Evolutionary conservation across 2,888 invertebrate genomes (phyloP).

Genomic region (Alcis repandata): DNA sequence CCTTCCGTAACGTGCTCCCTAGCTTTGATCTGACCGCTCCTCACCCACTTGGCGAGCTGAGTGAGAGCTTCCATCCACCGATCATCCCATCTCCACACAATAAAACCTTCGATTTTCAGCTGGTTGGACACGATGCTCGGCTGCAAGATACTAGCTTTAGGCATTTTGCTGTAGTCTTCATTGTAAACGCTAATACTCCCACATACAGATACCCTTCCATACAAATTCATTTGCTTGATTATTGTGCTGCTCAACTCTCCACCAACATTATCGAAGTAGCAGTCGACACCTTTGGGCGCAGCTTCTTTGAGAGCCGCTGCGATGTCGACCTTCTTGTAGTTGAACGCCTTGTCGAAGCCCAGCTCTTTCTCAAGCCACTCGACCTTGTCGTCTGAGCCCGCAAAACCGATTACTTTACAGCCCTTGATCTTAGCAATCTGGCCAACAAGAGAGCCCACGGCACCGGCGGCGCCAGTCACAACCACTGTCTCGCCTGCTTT

Average conservation of each 20-base stretch:
- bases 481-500: slow-evolving; percentile 90
- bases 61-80: slow-evolving; percentile 86
- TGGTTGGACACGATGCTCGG: slow-evolving; percentile 51
- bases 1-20: slow-evolving; percentile 89
- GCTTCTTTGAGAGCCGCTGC: slow-evolving; percentile 84
- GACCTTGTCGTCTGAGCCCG: slow-evolving; percentile 90
- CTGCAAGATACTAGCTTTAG: slow-evolving; percentile 17
- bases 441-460: slow-evolving; percentile 91
- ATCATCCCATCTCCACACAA: slow-evolving; percentile 77
- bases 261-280: slow-evolving; percentile 92
- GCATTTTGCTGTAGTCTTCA: slow-evolving; percentile 51
- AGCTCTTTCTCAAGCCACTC: slow-evolving; percentile 88
- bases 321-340: slow-evolving; percentile 90
- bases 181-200: slow-evolving; percentile 88
- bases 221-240: slow-evolving; percentile 85
- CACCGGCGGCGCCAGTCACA: slow-evolving; percentile 91
- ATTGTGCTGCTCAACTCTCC: slow-evolving; percentile 87
- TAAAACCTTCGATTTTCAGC: slow-evolving; percentile 88
- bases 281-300: slow-evolving; percentile 82
- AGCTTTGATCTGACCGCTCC: slow-evolving; percentile 83
- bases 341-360: slow-evolving; percentile 90
- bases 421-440: slow-evolving; percentile 92
- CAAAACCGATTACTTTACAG: slow-evolving; percentile 88
- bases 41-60: slow-evolving; percentile 87
- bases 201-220: slow-evolving; percentile 87